phyloP scores from a whole-genome alignment of 1,140 invertebrate species.

The Rhopalosiphum maidis region DNA sequence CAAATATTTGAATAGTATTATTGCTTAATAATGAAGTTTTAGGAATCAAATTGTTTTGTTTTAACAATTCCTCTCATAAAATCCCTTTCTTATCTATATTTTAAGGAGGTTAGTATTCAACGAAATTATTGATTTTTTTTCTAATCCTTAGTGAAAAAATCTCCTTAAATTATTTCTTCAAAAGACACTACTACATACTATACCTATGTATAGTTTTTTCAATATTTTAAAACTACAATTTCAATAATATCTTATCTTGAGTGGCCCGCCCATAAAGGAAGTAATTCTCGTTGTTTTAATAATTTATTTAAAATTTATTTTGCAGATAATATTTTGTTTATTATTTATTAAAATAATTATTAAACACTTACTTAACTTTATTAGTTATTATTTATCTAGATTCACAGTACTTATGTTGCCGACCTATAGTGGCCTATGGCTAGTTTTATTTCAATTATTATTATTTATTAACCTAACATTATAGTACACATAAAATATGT shows the following conservation, averaged over 20 bases:
- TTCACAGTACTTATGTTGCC: background rate
- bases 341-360: slow-evolving; percentile 9
- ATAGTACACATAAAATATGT: background rate
- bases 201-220: background rate
- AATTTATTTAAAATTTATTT: background rate
- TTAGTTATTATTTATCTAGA: slow-evolving; percentile 8
- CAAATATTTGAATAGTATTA: background rate
- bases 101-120: background rate
- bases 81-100: background rate
- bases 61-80: background rate
- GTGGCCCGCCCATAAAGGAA: background rate
- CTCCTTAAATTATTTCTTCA: background rate
- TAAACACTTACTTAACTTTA: background rate
- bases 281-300: background rate
- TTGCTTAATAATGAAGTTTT: background rate
- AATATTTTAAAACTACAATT: background rate
- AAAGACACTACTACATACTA: background rate
- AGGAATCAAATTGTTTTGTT: background rate
- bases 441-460: background rate
- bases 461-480: background rate
- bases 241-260: background rate
- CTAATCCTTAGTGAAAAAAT: too few species aligned
- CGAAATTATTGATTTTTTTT: background rate
- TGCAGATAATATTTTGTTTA: background rate
- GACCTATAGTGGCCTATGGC: background rate